Percentiles rank a stretch among this genome's conserved stretches.
Evolutionary conservation across 2,797 vertebrate species (phyloP).

Genomic region (Iguana delicatissima): DNA sequence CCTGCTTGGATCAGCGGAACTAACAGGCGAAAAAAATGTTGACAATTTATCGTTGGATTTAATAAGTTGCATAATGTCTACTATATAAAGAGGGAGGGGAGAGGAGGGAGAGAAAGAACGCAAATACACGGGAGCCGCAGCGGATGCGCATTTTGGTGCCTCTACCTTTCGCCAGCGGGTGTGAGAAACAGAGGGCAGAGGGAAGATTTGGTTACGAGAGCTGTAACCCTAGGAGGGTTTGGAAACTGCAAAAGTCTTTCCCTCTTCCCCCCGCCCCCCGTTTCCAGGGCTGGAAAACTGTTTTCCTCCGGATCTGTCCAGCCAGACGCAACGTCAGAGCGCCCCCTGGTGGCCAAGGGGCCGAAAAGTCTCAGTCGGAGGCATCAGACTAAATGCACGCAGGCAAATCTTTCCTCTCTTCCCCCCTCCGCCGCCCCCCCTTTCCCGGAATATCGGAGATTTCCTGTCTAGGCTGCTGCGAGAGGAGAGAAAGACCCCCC

Average conservation of each 20-base stretch:
- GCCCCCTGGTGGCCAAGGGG: constrained; percentile 87
- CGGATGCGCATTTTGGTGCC: neutral
- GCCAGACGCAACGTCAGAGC: constrained; percentile 85
- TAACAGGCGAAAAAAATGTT: constrained; percentile 84
- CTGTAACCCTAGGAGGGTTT: constrained; percentile 71
- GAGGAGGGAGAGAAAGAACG: neutral
- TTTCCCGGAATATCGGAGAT: constrained; percentile 6
- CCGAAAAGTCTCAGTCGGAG: neutral
- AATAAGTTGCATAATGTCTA: constrained; percentile 76
- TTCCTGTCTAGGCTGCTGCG: constrained; percentile 47
- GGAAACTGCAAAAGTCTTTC: constrained; percentile 57
- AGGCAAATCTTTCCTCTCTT: neutral
- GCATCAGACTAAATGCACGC: neutral
- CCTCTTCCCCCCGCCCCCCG: constrained; percentile 20
- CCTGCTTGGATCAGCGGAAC: constrained; percentile 83
- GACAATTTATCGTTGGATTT: constrained; percentile 82
- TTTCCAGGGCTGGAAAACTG: constrained; percentile 51
- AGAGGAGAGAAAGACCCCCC: neutral
- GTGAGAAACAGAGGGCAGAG: constrained; percentile 73
- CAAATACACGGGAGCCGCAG: neutral
- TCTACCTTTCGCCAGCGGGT: neutral
- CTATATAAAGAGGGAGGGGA: constrained; percentile 58
- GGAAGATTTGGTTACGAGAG: constrained; percentile 74
- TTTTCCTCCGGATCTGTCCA: neutral
- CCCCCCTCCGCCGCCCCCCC: too few species aligned